Conservation (phyloP, 2,888 invertebrate species). For the Ichneumoninae sp. region DNA sequence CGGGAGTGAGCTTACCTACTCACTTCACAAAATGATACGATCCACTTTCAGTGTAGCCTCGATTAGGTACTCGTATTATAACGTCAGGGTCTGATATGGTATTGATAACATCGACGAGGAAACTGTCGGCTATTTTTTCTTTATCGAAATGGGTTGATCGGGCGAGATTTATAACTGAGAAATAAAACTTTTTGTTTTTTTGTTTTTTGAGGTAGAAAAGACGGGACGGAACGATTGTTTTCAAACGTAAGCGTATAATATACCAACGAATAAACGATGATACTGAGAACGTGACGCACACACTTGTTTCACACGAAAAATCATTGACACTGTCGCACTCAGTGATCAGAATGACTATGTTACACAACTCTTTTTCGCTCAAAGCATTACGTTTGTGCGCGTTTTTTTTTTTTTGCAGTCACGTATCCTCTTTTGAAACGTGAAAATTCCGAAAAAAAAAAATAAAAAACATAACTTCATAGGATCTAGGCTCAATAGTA, state of each 20-base stretch:
- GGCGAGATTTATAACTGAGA: not conserved
- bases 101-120: conserved; percentile 14
- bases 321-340: not conserved
- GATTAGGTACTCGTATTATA: conserved; percentile 33
- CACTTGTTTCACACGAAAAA: not conserved
- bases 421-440: not conserved
- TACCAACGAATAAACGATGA: not conserved
- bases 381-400: not conserved
- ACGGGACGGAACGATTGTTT: not conserved
- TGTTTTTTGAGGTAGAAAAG: not conserved
- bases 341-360: not conserved
- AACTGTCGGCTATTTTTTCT: not conserved
- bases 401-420: too few species aligned
- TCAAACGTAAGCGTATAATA: conserved; percentile 21
- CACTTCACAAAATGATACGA: conserved; percentile 31
- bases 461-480: not conserved
- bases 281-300: not conserved
- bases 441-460: not conserved
- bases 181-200: not conserved
- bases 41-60: conserved; percentile 34
- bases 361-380: not conserved
- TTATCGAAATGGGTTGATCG: not conserved
- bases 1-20: conserved; percentile 3
- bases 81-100: conserved; percentile 11
- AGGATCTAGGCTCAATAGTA: not conserved